These are phyloP conservation scores for Colistium nudipinnis DNA, from an alignment of 2,113 vertebrate genomes.

Conservation along the genomic window DNA sequence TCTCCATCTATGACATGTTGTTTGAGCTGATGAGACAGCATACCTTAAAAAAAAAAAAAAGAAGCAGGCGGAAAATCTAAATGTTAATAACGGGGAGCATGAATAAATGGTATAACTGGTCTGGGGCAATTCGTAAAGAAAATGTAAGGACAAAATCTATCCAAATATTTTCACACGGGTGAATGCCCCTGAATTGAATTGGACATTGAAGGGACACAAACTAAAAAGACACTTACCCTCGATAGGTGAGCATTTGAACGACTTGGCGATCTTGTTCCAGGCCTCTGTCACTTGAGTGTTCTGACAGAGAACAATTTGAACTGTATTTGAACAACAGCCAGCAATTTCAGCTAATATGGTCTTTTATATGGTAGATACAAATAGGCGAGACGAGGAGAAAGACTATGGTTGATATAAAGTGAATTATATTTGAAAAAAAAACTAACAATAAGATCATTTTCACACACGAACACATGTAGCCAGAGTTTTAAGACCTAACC, in stretches of 20 bases:
- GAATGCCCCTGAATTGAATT: too few relatives aligned
- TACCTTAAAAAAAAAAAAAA: slow-evolving; percentile 80
- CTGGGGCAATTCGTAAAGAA: background rate
- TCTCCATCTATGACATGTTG: slow-evolving; percentile 97
- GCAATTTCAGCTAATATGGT: background rate
- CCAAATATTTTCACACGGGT: background rate
- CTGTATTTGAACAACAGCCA: background rate
- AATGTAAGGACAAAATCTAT: background rate
- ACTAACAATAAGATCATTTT: background rate
- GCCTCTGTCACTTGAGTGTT: slow-evolving; percentile 97
- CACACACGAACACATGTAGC: background rate
- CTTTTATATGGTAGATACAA: background rate
- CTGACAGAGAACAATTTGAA: slow-evolving; percentile 66
- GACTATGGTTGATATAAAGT: background rate
- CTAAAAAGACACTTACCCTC: slow-evolving; percentile 84
- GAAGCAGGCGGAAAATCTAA: background rate
- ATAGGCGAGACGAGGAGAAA: background rate
- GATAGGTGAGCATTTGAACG: slow-evolving; percentile 95
- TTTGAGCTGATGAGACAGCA: slow-evolving; percentile 97
- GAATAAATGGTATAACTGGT: too few relatives aligned
- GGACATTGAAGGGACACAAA: background rate
- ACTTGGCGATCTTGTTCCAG: slow-evolving; percentile 96
- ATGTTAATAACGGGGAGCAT: too few relatives aligned
- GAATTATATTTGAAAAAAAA: background rate
- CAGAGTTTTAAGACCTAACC: background rate